A percentile compares a stretch with the other conserved stretches of the same genome.
phyloP scores from a whole-genome alignment of 2,113 vertebrate species.

The Poeciliopsis occidentalis region DNA sequence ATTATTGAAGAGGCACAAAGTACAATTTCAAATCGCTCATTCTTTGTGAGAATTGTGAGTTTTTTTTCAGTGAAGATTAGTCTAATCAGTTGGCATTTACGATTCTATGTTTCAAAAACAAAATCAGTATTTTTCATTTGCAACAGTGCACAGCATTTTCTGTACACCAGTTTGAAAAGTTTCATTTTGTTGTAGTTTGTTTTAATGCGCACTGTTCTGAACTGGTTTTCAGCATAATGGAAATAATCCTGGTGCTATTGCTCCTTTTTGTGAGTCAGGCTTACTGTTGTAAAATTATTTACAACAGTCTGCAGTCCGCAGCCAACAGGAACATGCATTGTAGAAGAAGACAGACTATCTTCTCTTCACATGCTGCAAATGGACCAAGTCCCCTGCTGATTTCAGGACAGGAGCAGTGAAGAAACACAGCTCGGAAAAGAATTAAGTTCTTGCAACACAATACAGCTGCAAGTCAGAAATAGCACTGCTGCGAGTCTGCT shows the following conservation, averaged over 20 bases:
- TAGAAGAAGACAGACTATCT: not conserved
- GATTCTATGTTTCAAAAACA: too few relatives aligned
- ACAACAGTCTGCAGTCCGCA: not conserved
- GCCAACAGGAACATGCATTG: not conserved
- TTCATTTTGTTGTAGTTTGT: not conserved
- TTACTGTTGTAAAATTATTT: not conserved
- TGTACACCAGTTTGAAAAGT: not conserved
- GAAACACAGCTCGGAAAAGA: not conserved
- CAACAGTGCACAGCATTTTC: not conserved
- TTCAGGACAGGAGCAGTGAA: not conserved
- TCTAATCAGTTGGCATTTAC: not conserved
- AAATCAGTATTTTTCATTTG: not conserved
- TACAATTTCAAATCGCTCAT: not conserved
- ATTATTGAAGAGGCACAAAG: not conserved
- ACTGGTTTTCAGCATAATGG: not conserved
- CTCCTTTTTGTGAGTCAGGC: not conserved
- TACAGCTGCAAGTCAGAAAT: not conserved
- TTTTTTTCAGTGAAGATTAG: not conserved
- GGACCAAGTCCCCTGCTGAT: constrained; percentile 1
- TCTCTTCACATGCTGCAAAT: not conserved
- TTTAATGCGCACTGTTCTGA: not conserved
- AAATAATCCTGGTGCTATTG: not conserved
- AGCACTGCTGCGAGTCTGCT: not conserved
- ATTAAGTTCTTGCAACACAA: not conserved
- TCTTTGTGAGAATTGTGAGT: not conserved